Base-by-base conservation (phyloP, 1,140 invertebrate species). In the Camponotus floridanus region DNA sequence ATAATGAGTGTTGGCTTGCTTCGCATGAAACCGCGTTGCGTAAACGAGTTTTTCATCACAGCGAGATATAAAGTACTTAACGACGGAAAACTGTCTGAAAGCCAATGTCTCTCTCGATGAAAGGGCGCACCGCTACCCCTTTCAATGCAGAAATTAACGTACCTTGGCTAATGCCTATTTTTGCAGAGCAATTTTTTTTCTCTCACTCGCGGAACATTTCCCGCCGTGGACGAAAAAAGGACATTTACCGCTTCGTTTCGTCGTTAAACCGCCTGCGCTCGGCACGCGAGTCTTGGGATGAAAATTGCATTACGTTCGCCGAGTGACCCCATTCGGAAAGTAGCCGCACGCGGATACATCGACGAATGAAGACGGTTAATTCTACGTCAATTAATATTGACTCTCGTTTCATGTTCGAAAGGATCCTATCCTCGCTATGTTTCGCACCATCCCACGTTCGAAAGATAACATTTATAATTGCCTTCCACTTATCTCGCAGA, bases 151-250 rank as follows among this genome's bases (percentile, higher is more conserved):
- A 59, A 83, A 74, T 73, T 83, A 83, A 83, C 68, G 79, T 83
- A 74, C 79, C 79, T 83, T 83, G 45, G 57, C 79, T 81, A 83
- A 83, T 83, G 55, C 55, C 68, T 83, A 83, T 83, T 83, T 83
- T 83, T 74, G 55, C 68, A 21, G 39, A n/a, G 57, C 26, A 36
- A 83, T 42, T 36, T 74, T 74, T 71, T 71, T 45, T 26, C 26
- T 26, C 55, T 18, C 68, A 39, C n/a, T 83, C 55, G 55, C 51
- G 68, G 68, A 15, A 83, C 68, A 73, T 83, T 83, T 83, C 26
- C 79, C 65, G 11, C 9, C 70, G 55, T 73, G 36, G n/a, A 57
- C 51, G 55, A 83, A 83, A 83, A 83, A 83, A 21, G 39, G 42
- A 70, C 79, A 83, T 74, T 83, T 83, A 45, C 67, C 68, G 79